A percentile compares a stretch with the other conserved stretches of the same genome.
Evolutionary conservation across 1,140 invertebrate genomes (phyloP).

Genomic region (Bombus superbus): DNA sequence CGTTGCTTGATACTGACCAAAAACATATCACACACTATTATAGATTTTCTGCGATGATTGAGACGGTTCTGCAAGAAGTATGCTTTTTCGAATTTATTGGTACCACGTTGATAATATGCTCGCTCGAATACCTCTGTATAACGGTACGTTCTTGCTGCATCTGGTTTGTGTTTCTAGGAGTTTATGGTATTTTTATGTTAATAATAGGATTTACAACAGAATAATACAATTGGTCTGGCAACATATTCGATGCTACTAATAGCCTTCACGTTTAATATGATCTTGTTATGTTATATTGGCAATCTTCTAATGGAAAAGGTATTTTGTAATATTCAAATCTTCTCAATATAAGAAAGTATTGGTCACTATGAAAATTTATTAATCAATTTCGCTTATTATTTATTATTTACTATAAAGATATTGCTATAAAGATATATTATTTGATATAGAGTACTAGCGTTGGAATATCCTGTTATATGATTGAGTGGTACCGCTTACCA

Average conservation of each 20-base stretch:
- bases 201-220: slow-evolving; percentile 63
- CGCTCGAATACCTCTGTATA: slow-evolving; percentile 70
- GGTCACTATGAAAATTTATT: background rate
- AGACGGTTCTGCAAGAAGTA: slow-evolving; percentile 62
- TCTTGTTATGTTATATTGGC: slow-evolving; percentile 71
- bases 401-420: background rate
- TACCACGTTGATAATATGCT: slow-evolving; percentile 69
- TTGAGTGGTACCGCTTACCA: slow-evolving; percentile 67
- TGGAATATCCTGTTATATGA: slow-evolving; percentile 59
- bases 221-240: slow-evolving; percentile 51
- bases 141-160: slow-evolving; percentile 43
- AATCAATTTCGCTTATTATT: background rate
- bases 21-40: background rate
- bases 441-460: slow-evolving; percentile 58
- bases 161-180: background rate
- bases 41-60: slow-evolving; percentile 65
- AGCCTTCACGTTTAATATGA: slow-evolving; percentile 67
- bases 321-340: background rate
- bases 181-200: background rate
- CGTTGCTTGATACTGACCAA: background rate
- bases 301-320: slow-evolving; percentile 69
- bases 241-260: slow-evolving; percentile 58
- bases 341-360: too few relatives aligned
- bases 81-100: slow-evolving; percentile 67
- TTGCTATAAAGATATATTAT: background rate